Evolutionary conservation across 2,888 invertebrate species (phyloP), one percentile per base, ranked within the genome.

Genomic region (Malthinus flaveolus): DNA sequence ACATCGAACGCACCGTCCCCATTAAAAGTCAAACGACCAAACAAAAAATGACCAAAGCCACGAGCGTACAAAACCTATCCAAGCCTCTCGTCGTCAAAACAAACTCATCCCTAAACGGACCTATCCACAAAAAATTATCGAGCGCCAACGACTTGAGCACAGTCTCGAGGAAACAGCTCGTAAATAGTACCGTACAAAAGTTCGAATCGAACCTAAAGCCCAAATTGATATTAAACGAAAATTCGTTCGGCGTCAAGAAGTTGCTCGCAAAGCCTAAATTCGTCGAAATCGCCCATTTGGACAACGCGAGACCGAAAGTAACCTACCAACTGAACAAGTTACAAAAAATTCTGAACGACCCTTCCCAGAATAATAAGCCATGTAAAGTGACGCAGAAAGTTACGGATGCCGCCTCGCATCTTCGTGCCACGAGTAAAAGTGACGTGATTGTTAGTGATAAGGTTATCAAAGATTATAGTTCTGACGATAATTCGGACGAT

Each of bases 401-500:
- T 13, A 9, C 13, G 8, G 23, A 42, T 2, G n/a, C 13, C 12
- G 6, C 15, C 1, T 37, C 37, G 8, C 12, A 13, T 15, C 39
- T 15, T 9, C 13, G 23, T 0, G 23, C 12, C 7, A 15, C 7
- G 12, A 23, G 5, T 23, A 23, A 23, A 3, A 23, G 23, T 23
- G 23, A 23, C 23, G 23, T 23, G 23, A 2, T 23, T 23, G 23
- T 23, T 23, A 42, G 39, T 23, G n/a, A 15, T 42, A 23, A 42
- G 0, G 23, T 15, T n/a, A 15, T 42, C 9, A 13, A 83, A 59
- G 83, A 84, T 75, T 83, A 84, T 66, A 83, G 83, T 64, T 87
- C 87, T 5, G 88, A 88, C 69, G 89, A 89, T 69, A 79, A 80
- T 73, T 89, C 90, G 56, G 90, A 91, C 70, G 91, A 91, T 79